Evolutionary conservation across 2,888 invertebrate genomes (phyloP), one percentile per base, ranked within the genome.

Genomic region (Neuroscelio doddi): DNA sequence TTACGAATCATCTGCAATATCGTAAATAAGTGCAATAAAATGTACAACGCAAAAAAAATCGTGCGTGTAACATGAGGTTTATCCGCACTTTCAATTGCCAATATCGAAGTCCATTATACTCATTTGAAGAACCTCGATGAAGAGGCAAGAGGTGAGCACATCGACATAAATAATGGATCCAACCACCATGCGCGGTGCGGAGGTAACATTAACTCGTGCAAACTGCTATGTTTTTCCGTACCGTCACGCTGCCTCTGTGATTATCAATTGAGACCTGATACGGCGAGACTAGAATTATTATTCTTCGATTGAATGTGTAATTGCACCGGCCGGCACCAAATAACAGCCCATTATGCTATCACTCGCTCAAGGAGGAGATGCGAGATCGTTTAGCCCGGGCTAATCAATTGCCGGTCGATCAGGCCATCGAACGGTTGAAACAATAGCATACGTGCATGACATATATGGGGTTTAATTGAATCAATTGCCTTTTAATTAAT

Each of bases 321-420:
- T 68, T 68, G 61, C 42, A 30, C 38, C 44, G n/a, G 36, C 29
- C 39, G 38, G 42, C 49, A 39, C 56, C 38, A 44, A 68, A 64
- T 68, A 52, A 68, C 53, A 27, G 64, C 26, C 61, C 50, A 63
- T 67, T 63, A 59, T 34, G 9, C 39, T 46, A 21, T 30, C 45
- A 32, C 41, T 45, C 30, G 49, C 26, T 44, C 42, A 29, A 46
- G 39, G 30, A 17, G 36, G 52, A n/a, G 39, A 34, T 45, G 47
- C 36, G 45, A 29, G 52, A 68, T 69, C 55, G 62, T 59, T 63
- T 64, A 53, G 62, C 56, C 64, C 55, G 44, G 58, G 51, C 65
- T 75, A 78, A 78, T 78, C 70, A 68, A 64, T 59, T 57, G 51
- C 46, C 57, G 52, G 52, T 58, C 74, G 72, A 76, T 70, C 70